These are phyloP conservation scores for Ips nitidus DNA, from an alignment of 1,140 invertebrate species.

Conservation along the genomic window DNA sequence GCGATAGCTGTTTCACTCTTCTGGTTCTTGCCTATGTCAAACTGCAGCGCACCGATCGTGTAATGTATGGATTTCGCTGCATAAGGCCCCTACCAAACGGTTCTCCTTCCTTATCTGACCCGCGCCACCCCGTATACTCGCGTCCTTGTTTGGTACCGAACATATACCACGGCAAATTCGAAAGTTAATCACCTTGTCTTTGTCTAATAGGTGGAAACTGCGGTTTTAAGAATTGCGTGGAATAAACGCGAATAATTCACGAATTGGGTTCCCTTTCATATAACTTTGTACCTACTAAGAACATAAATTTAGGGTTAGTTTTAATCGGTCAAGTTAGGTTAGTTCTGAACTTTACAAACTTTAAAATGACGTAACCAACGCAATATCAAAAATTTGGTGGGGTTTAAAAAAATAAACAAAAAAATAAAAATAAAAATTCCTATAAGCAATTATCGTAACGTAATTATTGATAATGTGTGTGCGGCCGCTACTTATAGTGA, in stretches of 20 bases:
- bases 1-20: slow-evolving; percentile 20
- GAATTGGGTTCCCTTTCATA: background rate
- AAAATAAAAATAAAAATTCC: too few relatives aligned
- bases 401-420: too few relatives aligned
- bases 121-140: slow-evolving; percentile 8
- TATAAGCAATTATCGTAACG: too few relatives aligned
- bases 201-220: slow-evolving; percentile 37
- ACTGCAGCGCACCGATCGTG: slow-evolving; percentile 28
- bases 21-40: slow-evolving; percentile 33
- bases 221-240: slow-evolving; percentile 22
- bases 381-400: too few relatives aligned
- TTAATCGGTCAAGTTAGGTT: too few relatives aligned
- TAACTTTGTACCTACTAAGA: too few relatives aligned
- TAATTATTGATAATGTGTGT: too few relatives aligned
- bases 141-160: slow-evolving; percentile 35
- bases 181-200: slow-evolving; percentile 45
- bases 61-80: slow-evolving; percentile 42
- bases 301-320: too few relatives aligned
- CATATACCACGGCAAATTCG: slow-evolving; percentile 49
- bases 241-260: slow-evolving; percentile 11
- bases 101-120: slow-evolving; percentile 31
- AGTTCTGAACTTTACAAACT: too few relatives aligned
- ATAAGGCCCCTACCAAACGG: slow-evolving; percentile 43
- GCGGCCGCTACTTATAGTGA: too few relatives aligned
- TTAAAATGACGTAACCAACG: too few relatives aligned